phyloP scores from a whole-genome alignment of 2,888 invertebrate genomes.

The Parascotia fuliginaria region DNA sequence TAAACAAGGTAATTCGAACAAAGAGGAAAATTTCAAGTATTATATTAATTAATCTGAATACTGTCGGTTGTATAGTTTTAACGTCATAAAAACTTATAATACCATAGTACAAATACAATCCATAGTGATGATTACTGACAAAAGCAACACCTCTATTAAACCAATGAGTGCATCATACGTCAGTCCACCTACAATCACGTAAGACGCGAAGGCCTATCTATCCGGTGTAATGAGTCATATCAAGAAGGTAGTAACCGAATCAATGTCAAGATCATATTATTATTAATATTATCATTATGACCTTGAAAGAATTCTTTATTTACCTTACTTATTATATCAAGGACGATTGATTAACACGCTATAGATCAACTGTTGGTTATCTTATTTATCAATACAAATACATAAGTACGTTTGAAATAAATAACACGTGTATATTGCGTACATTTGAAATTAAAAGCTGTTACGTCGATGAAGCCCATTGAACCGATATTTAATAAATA shows the following conservation, averaged over 20 bases:
- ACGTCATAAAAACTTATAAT: not conserved
- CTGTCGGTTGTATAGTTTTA: not conserved
- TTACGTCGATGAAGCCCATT: too few relatives aligned
- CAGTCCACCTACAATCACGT: constrained; percentile 32
- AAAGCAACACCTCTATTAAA: constrained; percentile 2
- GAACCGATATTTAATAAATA: too few relatives aligned
- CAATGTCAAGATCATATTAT: constrained; percentile 68
- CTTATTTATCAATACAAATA: not conserved
- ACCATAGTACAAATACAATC: not conserved
- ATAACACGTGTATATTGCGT: too few relatives aligned
- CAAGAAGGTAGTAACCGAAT: constrained; percentile 38
- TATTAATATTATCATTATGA: constrained; percentile 49
- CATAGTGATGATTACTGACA: constrained; percentile 5
- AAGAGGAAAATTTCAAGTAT: not conserved
- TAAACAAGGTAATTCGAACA: too few relatives aligned
- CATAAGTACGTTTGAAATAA: too few relatives aligned
- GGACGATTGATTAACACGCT: constrained; percentile 4
- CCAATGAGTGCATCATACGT: constrained; percentile 26
- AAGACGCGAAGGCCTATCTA: constrained; percentile 41
- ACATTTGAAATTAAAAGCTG: too few relatives aligned
- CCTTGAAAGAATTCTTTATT: constrained; percentile 33
- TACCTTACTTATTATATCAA: constrained; percentile 13
- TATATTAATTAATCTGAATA: not conserved
- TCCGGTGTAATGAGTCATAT: constrained; percentile 62
- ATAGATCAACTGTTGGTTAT: not conserved